Base-by-base conservation (phyloP, 1,140 invertebrate genomes). In the Drosophila sulfurigaster region DNA sequence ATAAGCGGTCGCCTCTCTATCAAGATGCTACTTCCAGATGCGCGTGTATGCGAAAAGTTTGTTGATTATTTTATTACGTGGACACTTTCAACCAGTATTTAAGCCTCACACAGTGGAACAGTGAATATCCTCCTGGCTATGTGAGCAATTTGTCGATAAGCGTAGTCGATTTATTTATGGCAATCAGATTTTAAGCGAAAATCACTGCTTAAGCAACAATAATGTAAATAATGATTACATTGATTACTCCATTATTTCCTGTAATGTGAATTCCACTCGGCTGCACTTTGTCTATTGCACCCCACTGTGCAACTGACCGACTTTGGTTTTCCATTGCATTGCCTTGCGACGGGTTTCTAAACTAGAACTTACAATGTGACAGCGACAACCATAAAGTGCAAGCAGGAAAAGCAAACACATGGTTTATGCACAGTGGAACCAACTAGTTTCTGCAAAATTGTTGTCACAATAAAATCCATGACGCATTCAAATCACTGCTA, bases 231-330 rank as follows among this genome's bases (percentile, higher is more conserved):
- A 48, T 20, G 8, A 8, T 2, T 25, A 2, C 16, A 3, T n/a
- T 13, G 13, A 35, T 35, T 54, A 3, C n/a, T 35, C n/a, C 35
- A 54, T 54, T 54, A 54, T 54, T 35, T 54, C 28, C 28, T 30
- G 5, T 30, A 54, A 54, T 35, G 20, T 25, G 20, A 25, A 25
- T 25, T 25, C 20, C 20, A 25, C 20, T 25, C 20, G 7, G 7
- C 25, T 11, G 8, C 5, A 30, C 13, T 54, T 52, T 2, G 11
- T 30, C n/a, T 5, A 1, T 32, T 35, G n/a, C 28, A 54, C 11
- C n/a, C 51, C 51, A 54, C 51, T 35, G 51, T 54, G n/a, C 51
- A 54, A 15, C 51, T 54, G 59, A 62, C 59, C 59, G 59, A 35
- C 43, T 48, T 62, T 62, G 13, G 20, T 4, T 25, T 25, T 25